Evolutionary conservation across 2,113 vertebrate species (phyloP).

Genomic region (Thunnus maccoyii): DNA sequence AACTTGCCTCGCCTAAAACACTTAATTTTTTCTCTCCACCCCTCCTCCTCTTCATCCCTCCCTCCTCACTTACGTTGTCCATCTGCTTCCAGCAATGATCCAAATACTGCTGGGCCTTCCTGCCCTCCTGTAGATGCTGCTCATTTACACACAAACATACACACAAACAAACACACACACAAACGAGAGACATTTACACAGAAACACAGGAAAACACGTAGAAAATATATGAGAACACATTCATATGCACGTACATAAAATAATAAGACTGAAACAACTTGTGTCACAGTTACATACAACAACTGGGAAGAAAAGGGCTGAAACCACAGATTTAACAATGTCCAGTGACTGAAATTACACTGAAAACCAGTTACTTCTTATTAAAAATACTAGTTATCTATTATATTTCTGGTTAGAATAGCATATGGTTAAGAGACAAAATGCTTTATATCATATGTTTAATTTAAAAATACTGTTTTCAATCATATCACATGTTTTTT

Average conservation of each 20-base stretch:
- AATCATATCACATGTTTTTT: too few species aligned
- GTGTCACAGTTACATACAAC: slow-evolving; percentile 23
- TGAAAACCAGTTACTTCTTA: not conserved
- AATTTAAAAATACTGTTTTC: not conserved
- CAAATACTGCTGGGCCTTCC: slow-evolving; percentile 96
- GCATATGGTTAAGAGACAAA: not conserved
- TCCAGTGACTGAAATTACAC: slow-evolving; percentile 1
- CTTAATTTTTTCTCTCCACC: not conserved
- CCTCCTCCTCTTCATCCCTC: not conserved
- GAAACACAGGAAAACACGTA: slow-evolving; percentile 35
- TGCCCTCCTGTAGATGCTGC: slow-evolving; percentile 98
- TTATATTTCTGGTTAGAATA: not conserved
- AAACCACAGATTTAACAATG: slow-evolving; percentile 11
- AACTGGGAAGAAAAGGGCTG: not conserved
- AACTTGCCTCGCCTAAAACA: slow-evolving; percentile 23
- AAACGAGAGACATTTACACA: slow-evolving; percentile 38
- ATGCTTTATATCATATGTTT: not conserved
- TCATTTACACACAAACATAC: slow-evolving; percentile 55
- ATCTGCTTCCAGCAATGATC: slow-evolving; percentile 99
- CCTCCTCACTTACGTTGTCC: slow-evolving; percentile 94
- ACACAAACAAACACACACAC: slow-evolving; percentile 44
- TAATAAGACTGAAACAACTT: slow-evolving; percentile 8
- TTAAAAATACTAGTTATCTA: not conserved
- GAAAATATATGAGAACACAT: slow-evolving; percentile 37
- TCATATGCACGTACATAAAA: slow-evolving; percentile 26